Evolutionary conservation across 2,888 invertebrate species (phyloP).

Genomic region (Sceliomorpha sp.): DNA sequence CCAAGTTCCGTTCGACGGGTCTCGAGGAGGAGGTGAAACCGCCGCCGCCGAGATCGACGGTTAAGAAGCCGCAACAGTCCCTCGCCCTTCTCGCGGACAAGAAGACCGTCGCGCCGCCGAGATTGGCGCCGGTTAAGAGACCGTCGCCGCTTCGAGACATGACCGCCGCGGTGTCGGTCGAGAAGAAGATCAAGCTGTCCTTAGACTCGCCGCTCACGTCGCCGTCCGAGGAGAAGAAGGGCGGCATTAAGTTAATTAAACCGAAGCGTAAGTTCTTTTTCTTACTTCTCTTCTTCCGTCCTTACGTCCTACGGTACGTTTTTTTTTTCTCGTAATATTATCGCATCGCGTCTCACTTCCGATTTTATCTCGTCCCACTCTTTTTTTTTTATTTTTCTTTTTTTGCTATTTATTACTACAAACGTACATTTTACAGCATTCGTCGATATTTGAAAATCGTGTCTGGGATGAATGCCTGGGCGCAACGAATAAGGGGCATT

Average conservation of each 20-base stretch:
- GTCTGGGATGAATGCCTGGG: too few species aligned
- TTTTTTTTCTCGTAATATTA: too few species aligned
- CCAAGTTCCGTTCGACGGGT: slow-evolving; percentile 95
- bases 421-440: too few species aligned
- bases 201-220: slow-evolving; percentile 69
- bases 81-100: slow-evolving; percentile 67
- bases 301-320: too few species aligned
- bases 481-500: too few species aligned
- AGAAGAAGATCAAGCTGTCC: slow-evolving; percentile 87
- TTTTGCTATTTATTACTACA: too few species aligned
- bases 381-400: too few species aligned
- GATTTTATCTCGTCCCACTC: too few species aligned
- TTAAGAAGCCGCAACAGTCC: slow-evolving; percentile 82
- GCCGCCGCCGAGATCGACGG: slow-evolving; percentile 87
- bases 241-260: slow-evolving; percentile 92
- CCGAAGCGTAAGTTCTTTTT: slow-evolving; percentile 90
- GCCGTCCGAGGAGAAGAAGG: slow-evolving; percentile 85
- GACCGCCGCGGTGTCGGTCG: slow-evolving; percentile 83
- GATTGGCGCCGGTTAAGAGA: slow-evolving; percentile 81
- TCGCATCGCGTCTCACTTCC: too few species aligned
- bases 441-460: too few species aligned
- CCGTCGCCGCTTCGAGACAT: slow-evolving; percentile 77
- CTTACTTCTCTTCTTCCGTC: background rate
- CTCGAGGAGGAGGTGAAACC: slow-evolving; percentile 93
- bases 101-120: slow-evolving; percentile 74